Conservation (phyloP, 2,888 invertebrate genomes). For the Trachelus tabidus region DNA sequence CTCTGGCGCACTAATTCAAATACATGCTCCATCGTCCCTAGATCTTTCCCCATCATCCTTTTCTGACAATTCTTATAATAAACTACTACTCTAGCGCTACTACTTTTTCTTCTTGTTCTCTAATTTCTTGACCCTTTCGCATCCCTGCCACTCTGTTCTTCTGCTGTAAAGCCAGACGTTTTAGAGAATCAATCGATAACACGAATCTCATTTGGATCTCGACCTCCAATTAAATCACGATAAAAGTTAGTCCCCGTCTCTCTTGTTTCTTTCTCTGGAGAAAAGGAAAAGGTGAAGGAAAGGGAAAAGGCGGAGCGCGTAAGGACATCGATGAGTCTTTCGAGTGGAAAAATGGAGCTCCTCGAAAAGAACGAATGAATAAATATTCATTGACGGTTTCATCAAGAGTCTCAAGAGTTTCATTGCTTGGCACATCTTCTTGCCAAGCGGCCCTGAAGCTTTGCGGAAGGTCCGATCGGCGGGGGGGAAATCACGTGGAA, state of each 20-base stretch:
- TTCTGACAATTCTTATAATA: no score
- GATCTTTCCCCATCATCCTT: not conserved
- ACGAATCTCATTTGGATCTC: conserved; percentile 2
- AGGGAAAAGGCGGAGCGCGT: conserved; percentile 16
- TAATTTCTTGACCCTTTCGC: no score
- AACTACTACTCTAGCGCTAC: no score
- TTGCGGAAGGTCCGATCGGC: no score
- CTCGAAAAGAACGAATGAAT: conserved; percentile 45
- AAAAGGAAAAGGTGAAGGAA: not conserved
- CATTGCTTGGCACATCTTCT: no score
- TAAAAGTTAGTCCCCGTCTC: conserved; percentile 32
- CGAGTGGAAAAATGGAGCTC: not conserved
- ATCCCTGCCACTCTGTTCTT: no score
- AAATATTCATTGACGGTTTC: conserved; percentile 64
- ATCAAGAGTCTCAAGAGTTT: conserved; percentile 58
- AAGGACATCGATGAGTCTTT: not conserved
- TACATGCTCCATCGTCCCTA: not conserved
- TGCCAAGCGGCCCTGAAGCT: no score
- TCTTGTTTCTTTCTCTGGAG: not conserved
- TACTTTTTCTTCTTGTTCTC: no score
- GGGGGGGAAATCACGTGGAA: no score
- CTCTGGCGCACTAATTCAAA: not conserved
- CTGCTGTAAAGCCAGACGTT: no score
- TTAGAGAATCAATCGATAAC: no score
- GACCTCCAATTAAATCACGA: conserved; percentile 36